A percentile compares a stretch with the other conserved stretches of the same genome.
Conservation (phyloP, 1,140 invertebrate species). For the Saccostrea glomerata region DNA sequence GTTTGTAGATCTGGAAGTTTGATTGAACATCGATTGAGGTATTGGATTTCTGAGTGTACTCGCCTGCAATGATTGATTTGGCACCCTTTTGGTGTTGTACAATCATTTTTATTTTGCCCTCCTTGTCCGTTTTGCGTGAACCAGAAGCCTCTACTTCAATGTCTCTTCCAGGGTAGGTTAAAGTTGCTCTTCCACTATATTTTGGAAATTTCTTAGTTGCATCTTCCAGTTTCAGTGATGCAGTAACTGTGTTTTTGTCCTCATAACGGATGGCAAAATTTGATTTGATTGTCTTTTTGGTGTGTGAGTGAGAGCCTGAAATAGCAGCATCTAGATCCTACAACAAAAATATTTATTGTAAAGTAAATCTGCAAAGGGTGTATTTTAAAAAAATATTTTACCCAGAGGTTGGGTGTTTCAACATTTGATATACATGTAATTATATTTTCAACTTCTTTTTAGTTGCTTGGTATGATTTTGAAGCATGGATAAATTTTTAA, state of each 20-base stretch:
- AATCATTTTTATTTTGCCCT: conserved; percentile 35
- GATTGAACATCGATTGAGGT: conserved; percentile 27
- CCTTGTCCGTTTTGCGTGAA: conserved; percentile 30
- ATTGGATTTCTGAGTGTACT: conserved; percentile 14
- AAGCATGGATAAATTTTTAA: not conserved
- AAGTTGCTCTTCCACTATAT: conserved; percentile 45
- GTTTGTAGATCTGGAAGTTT: conserved; percentile 34
- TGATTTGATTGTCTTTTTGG: conserved; percentile 45
- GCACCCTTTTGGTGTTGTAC: conserved; percentile 43
- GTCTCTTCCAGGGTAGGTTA: conserved; percentile 44
- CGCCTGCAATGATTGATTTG: conserved; percentile 41
- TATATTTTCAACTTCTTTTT: not conserved
- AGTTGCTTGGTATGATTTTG: not conserved
- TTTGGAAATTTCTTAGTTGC: conserved; percentile 50
- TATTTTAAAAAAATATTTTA: not conserved
- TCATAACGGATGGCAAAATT: conserved; percentile 46
- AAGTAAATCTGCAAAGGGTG: not conserved
- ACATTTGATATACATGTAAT: not conserved
- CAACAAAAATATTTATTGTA: not conserved
- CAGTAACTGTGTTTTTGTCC: conserved; percentile 41
- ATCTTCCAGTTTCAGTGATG: conserved; percentile 41
- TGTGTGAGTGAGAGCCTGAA: conserved; percentile 54
- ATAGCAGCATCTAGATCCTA: conserved; percentile 57
- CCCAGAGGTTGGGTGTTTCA: not conserved
- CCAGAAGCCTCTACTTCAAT: conserved; percentile 40